Percentiles rank a stretch among this genome's conserved stretches.
phyloP scores from a whole-genome alignment of 2,888 invertebrate species.

The Nebria brevicollis region DNA sequence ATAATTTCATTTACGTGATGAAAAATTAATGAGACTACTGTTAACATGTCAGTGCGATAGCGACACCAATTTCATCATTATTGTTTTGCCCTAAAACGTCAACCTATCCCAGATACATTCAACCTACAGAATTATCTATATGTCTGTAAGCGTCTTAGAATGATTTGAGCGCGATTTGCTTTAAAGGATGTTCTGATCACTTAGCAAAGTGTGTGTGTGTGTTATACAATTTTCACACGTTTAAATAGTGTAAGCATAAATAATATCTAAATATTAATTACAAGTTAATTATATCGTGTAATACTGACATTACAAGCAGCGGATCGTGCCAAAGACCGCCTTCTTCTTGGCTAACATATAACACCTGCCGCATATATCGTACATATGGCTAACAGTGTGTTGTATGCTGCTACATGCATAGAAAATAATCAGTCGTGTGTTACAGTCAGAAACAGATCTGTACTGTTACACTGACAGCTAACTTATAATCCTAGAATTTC shows the following conservation, averaged over 20 bases:
- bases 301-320: neutral
- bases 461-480: too few species aligned
- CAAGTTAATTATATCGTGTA: neutral
- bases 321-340: neutral
- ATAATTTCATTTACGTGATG: neutral
- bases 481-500: too few species aligned
- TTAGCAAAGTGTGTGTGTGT: too few species aligned
- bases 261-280: conserved; percentile 1
- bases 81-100: neutral
- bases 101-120: too few species aligned
- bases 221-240: too few species aligned
- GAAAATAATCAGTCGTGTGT: too few species aligned
- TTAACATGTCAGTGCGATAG: neutral
- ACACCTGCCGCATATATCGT: neutral
- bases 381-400: neutral
- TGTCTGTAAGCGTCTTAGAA: too few species aligned
- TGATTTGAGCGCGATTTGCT: too few species aligned
- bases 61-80: neutral
- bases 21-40: neutral
- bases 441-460: too few species aligned
- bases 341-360: neutral
- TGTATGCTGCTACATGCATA: too few species aligned
- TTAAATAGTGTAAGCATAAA: neutral
- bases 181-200: too few species aligned
- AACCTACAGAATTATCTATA: too few species aligned